These are phyloP conservation scores for Tenualosa ilisha DNA, from an alignment of 2,797 vertebrate species.

Conservation along the genomic window DNA sequence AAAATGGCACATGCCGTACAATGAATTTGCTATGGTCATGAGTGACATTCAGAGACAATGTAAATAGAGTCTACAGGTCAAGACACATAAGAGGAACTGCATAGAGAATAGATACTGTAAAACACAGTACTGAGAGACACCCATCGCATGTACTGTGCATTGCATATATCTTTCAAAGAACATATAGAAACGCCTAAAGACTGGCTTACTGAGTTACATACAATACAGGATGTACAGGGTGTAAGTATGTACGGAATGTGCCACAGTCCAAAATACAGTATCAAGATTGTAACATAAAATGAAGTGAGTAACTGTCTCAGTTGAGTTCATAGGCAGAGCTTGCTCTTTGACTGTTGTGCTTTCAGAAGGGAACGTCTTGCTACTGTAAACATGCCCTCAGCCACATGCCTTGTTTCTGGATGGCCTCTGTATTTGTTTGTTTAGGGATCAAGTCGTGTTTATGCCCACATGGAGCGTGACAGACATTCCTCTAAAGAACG, in stretches of 20 bases:
- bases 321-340: background rate
- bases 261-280: background rate
- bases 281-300: background rate
- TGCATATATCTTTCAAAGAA: too few relatives aligned
- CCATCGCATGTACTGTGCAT: too few relatives aligned
- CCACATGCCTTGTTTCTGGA: background rate
- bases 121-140: too few relatives aligned
- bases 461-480: background rate
- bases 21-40: too few relatives aligned
- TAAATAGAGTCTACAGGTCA: too few relatives aligned
- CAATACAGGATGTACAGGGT: too few relatives aligned
- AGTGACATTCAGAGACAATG: background rate
- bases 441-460: background rate
- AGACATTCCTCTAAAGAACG: background rate
- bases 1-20: too few relatives aligned
- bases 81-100: too few relatives aligned
- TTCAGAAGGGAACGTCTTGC: background rate
- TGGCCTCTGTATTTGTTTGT: slow-evolving; percentile 8
- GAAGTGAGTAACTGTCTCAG: background rate
- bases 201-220: too few relatives aligned
- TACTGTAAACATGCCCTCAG: slow-evolving; percentile 43
- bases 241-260: too few relatives aligned
- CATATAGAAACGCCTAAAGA: background rate
- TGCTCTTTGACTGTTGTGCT: too few relatives aligned
- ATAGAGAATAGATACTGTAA: too few relatives aligned